Conservation (phyloP, 2,888 invertebrate genomes). For the Vannuccia rotundouncinata region DNA sequence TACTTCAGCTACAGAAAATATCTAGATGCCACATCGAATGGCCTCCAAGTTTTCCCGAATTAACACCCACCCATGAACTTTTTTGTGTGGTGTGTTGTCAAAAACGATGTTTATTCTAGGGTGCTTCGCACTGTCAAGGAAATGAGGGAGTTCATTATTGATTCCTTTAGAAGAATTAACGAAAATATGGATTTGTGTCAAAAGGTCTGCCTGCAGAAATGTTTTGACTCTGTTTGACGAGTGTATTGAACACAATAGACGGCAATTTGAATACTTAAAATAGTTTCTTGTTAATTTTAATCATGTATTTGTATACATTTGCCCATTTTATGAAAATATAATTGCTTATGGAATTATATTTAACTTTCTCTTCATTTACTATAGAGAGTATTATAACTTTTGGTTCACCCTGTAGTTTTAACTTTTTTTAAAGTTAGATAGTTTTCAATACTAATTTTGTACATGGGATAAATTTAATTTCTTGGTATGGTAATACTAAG, state of each 20-base stretch:
- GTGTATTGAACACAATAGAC: not conserved
- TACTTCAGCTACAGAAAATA: no score
- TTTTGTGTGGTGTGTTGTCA: conserved; percentile 25
- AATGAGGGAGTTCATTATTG: not conserved
- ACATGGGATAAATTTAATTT: no score
- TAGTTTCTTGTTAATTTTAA: not conserved
- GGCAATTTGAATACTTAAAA: conserved; percentile 11
- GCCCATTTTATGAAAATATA: not conserved
- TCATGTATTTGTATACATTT: not conserved
- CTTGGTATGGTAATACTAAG: no score
- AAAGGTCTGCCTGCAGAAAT: not conserved
- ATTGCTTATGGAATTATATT: not conserved
- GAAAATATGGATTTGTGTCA: not conserved
- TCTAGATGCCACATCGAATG: no score
- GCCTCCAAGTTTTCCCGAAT: not conserved
- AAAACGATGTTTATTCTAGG: conserved; percentile 27
- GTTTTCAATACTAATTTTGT: no score
- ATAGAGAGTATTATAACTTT: not conserved
- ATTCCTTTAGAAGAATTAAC: not conserved
- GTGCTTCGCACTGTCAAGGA: not conserved
- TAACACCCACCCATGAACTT: conserved; percentile 25
- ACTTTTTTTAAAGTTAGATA: no score
- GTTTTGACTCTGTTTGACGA: not conserved
- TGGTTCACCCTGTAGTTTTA: not conserved
- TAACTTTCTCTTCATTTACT: not conserved